phyloP scores from a whole-genome alignment of 2,113 vertebrate species.

The Lanius ludovicianus region DNA sequence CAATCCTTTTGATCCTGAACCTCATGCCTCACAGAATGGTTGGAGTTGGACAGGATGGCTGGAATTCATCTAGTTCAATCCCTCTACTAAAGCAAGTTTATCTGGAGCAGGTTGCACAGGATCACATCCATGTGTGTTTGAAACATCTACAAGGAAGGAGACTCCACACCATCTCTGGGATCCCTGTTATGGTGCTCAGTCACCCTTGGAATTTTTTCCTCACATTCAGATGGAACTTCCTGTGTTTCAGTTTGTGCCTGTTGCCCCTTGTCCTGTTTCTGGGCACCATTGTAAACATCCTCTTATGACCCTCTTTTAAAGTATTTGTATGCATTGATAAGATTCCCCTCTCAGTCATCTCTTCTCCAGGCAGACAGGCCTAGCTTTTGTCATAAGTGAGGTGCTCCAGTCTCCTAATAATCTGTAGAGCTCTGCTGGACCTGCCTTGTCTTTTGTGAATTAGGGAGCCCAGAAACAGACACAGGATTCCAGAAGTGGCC shows the following conservation, averaged over 20 bases:
- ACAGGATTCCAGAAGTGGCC: background rate
- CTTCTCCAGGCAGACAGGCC: background rate
- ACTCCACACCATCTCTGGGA: background rate
- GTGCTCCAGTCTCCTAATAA: background rate
- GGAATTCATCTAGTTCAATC: background rate
- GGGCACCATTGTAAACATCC: background rate
- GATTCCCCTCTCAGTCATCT: background rate
- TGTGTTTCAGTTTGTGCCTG: background rate
- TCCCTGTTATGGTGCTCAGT: background rate
- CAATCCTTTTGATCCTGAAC: background rate
- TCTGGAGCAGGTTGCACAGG: background rate
- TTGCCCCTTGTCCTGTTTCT: background rate
- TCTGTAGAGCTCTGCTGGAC: background rate
- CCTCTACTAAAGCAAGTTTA: background rate
- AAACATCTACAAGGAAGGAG: background rate
- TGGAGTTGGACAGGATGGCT: background rate
- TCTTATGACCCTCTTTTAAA: fast-evolving
- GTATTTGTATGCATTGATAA: background rate
- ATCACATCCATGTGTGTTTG: fast-evolving
- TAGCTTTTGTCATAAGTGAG: background rate
- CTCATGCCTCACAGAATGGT: fast-evolving
- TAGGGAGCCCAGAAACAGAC: background rate
- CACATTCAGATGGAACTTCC: background rate
- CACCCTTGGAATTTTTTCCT: background rate
- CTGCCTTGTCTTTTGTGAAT: fast-evolving